Evolutionary conservation across 1,140 invertebrate genomes (phyloP), one percentile per base, ranked within the genome.

Genomic region (Drosophila sp.): DNA sequence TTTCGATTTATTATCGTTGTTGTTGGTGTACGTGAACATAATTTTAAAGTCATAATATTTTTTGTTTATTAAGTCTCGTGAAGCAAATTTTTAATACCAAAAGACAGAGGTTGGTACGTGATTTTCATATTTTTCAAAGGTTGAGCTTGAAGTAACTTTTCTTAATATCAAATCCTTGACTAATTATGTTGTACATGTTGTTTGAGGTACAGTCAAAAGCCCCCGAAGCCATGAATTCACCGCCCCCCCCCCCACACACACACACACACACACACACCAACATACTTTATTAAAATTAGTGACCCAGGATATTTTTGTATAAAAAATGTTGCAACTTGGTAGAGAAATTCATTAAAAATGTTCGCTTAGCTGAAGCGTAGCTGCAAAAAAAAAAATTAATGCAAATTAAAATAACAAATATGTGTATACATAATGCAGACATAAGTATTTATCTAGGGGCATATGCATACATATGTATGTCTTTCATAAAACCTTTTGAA

Each of bases 341-440:
- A 11, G 32, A 10, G 25, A 47, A 61, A 72, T 76, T 86, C 83
- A 87, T 86, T 86, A 86, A 86, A 86, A 86, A 60, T 76, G 6
- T 79, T 41, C 66, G 82, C 83, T 71, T 70, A 41, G 79, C 66
- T 86, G 79, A 56, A n/a, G 73, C 63, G 30, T 29, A 60, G 55
- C 25, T 57, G 44, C 29, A 7, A 74, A 57, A 17, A 17, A 17
- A 17, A 17, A 72, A 55, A 29, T 60, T 69, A 69, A 63, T 41
- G 47, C 29, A 60, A 54, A 63, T 70, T 29, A 61, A 27, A 40
- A 61, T 56, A 11, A 56, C 40, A 35, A 1, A 35, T 8, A 56
- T 41, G 44, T 44, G 7, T 6, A 23, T 8, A 50, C 11, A 27
- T 27, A 10, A 50, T 50, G 10, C 23, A 50, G 1, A 27, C 2